phyloP scores from a whole-genome alignment of 2,113 vertebrate genomes.

The Pholis gunnellus region DNA sequence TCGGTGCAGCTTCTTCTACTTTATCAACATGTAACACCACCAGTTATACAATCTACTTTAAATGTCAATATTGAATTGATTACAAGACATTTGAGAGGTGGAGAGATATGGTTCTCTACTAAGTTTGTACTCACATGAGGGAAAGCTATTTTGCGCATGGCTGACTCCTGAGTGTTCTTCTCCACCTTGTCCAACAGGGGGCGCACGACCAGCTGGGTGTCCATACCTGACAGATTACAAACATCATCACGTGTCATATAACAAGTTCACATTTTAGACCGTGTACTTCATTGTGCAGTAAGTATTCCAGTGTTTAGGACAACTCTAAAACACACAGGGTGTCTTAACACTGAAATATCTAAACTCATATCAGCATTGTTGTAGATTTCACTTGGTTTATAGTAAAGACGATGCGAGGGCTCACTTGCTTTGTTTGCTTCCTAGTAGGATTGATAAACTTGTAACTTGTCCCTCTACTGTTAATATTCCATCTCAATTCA shows the following conservation, averaged over 20 bases:
- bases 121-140: constrained; percentile 89
- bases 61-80: not conserved
- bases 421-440: no score
- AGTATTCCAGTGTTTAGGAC: not conserved
- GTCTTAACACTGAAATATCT: no score
- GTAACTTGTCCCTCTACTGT: no score
- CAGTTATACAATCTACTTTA: not conserved
- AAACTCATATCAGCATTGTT: no score
- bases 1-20: no score
- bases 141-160: constrained; percentile 88
- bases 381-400: no score
- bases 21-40: not conserved
- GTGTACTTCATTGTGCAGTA: not conserved
- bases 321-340: not conserved
- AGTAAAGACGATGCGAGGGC: no score
- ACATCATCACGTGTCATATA: not conserved
- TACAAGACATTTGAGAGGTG: not conserved
- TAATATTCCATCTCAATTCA: no score
- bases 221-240: constrained; percentile 85
- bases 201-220: constrained; percentile 92
- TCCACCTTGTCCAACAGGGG: constrained; percentile 93
- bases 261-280: not conserved
- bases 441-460: no score
- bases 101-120: not conserved
- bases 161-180: constrained; percentile 85